Conservation (phyloP, 2,888 invertebrate genomes). For the Folsomia candida region DNA sequence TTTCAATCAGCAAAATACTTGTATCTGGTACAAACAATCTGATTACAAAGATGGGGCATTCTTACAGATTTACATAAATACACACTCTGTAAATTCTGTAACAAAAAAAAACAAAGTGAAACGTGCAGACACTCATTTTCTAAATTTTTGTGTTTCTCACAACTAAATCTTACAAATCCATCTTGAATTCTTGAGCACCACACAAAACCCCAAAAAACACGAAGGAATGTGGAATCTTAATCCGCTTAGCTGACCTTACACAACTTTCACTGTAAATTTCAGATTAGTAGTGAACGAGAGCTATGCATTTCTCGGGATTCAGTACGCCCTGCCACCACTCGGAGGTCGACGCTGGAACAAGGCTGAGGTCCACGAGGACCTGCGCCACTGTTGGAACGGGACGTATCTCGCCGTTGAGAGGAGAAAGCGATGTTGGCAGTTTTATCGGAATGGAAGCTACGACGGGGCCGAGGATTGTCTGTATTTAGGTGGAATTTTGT, state of each 20-base stretch:
- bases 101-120: too few relatives aligned
- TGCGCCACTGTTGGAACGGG: conserved; percentile 76
- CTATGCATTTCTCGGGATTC: conserved; percentile 77
- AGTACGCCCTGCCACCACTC: conserved; percentile 73
- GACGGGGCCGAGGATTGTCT: conserved; percentile 78
- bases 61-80: too few relatives aligned
- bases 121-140: too few relatives aligned
- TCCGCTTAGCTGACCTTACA: not conserved
- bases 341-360: conserved; percentile 68
- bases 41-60: too few relatives aligned
- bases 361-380: conserved; percentile 61
- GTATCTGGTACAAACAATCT: too few relatives aligned
- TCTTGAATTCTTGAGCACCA: too few relatives aligned
- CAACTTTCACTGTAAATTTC: not conserved
- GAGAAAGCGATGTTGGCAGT: conserved; percentile 64
- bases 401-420: conserved; percentile 67
- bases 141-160: too few relatives aligned
- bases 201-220: not conserved
- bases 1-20: too few relatives aligned
- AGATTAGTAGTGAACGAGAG: conserved; percentile 67
- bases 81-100: too few relatives aligned
- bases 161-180: too few relatives aligned
- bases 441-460: conserved; percentile 65
- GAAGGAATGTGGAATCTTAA: not conserved
- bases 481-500: too few relatives aligned